phyloP scores from a whole-genome alignment of 2,888 invertebrate genomes.

The Flexamia atlantica region DNA sequence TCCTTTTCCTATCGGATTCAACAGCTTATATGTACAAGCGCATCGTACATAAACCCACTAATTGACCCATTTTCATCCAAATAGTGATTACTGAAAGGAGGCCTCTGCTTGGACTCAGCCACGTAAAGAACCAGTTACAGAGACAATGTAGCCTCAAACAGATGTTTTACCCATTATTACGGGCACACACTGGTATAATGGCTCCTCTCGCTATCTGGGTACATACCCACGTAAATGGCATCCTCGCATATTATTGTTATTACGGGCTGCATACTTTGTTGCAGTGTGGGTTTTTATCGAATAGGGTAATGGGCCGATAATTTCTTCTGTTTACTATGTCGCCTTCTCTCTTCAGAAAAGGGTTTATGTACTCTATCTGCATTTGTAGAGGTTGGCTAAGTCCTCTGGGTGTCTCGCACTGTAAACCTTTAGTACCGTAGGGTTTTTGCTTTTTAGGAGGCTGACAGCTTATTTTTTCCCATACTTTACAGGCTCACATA shows the following conservation, averaged over 20 bases:
- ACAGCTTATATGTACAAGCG: too few relatives aligned
- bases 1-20: too few relatives aligned
- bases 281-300: constrained; percentile 50
- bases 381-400: neutral
- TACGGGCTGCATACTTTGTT: constrained; percentile 43
- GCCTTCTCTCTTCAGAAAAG: constrained; percentile 32
- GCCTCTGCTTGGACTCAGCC: neutral
- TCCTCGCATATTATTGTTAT: constrained; percentile 42
- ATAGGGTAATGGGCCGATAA: constrained; percentile 55
- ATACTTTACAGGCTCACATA: too few relatives aligned
- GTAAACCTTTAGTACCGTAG: neutral
- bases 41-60: too few relatives aligned
- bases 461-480: too few relatives aligned
- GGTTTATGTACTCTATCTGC: constrained; percentile 12
- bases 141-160: constrained; percentile 30
- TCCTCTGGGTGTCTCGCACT: neutral
- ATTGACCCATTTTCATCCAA: neutral
- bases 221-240: constrained; percentile 47
- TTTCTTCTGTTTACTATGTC: constrained; percentile 23
- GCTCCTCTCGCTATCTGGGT: constrained; percentile 14
- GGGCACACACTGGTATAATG: constrained; percentile 6
- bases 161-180: constrained; percentile 47
- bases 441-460: neutral
- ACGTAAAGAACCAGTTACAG: constrained; percentile 9
- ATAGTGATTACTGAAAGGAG: neutral